Base-by-base conservation (phyloP, 64 coral and sea anemone species). In the Montipora foliosa region DNA sequence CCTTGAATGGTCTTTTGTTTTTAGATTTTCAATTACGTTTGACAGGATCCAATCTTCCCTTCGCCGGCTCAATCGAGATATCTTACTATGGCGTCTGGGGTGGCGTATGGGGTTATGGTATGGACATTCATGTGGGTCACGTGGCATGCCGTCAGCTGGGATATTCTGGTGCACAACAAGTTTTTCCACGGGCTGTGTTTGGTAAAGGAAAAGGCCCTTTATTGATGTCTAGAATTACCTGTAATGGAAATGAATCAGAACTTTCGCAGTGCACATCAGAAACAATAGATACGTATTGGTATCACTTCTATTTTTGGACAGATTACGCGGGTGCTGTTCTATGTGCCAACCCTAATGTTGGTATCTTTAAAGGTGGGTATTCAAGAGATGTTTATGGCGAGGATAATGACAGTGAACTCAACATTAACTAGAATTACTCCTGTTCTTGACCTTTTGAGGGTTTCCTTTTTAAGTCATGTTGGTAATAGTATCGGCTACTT, bases 71-170 rank as follows among this genome's bases (percentile, higher is more conserved):
- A 60, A 64, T 82, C 22, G 57, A 82, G 53, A 53, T 82, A 13
- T 60, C 60, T 11, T 82, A 82, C 11, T 45, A 82, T 11, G 79
- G 79, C 13, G 57, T 82, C 29, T 29, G 29, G 78, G 78, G 78
- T 10, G 16, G 50, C 4, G 4, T 80, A 25, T 3, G 24, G 2
- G 20, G 78, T 10, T 11, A 1, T 80, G 0, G 1, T 80, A 4
- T 22, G 6, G 77, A 79, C n/a, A 49, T 79, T 50, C 46, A 7
- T 79, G 77, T 49, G 8, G 77, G 77, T 3, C 46, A 79, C 49
- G 77, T 79, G 46, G 13, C 52, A 4, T 79, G 77, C 44, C 77
- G 77, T 79, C 77, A 79, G 48, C 45, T 79, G 77, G 77, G 77
- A 79, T 79, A 79, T 50, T 51, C 77, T 15, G 16, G 77, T 5